A percentile compares a stretch with the other conserved stretches of the same genome.
Conservation (phyloP, 2,797 vertebrate genomes). For the Phylloscopus collybita region DNA sequence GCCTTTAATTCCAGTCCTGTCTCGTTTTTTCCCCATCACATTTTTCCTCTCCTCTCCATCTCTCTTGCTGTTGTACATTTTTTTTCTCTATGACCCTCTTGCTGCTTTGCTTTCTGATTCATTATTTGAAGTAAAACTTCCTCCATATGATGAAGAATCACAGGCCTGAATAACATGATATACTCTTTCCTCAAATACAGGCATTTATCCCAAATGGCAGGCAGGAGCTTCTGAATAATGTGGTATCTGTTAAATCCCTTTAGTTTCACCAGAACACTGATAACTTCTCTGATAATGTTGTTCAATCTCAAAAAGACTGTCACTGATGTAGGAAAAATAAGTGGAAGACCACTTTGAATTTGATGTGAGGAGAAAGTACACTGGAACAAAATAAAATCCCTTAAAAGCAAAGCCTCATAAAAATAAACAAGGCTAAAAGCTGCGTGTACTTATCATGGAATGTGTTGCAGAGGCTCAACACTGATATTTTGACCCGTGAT, state of each 20-base stretch:
- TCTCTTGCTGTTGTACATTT: background rate
- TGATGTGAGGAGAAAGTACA: background rate
- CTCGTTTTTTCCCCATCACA: background rate
- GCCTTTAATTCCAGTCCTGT: slow-evolving; percentile 27
- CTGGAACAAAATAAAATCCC: background rate
- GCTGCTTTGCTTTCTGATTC: slow-evolving; percentile 8
- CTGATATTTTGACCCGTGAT: background rate
- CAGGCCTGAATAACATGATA: background rate
- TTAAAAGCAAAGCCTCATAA: background rate
- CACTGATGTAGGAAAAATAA: background rate
- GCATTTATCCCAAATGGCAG: background rate
- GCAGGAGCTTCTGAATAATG: background rate
- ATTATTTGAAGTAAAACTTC: background rate
- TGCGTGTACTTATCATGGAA: background rate
- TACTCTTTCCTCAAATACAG: background rate
- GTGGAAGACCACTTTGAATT: background rate
- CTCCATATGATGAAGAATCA: background rate
- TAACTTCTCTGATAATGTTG: background rate
- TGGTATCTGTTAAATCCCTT: background rate
- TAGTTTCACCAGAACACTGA: background rate
- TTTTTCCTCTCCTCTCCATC: background rate
- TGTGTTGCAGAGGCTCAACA: background rate
- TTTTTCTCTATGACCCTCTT: background rate
- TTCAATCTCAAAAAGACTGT: background rate
- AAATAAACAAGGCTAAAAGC: background rate